Evolutionary conservation across 1,140 invertebrate genomes (phyloP).

Genomic region (Dreissena rostriformis): DNA sequence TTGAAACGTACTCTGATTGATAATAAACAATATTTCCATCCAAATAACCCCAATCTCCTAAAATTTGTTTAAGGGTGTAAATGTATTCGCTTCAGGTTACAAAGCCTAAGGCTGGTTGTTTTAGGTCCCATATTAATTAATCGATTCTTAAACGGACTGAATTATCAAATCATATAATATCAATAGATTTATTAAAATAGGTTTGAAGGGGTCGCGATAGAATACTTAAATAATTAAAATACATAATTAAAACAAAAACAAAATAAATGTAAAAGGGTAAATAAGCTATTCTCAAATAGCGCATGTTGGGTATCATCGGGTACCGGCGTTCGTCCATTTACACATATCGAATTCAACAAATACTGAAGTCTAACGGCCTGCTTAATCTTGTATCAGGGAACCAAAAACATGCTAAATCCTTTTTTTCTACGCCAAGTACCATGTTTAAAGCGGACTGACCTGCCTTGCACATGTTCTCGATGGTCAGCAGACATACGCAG

Average conservation of each 20-base stretch:
- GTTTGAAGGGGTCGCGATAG: no score
- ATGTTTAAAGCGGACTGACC: not conserved
- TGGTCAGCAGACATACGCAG: constrained; percentile 7
- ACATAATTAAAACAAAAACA: no score
- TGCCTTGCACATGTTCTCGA: constrained; percentile 35
- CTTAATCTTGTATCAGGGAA: not conserved
- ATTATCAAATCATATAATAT: no score
- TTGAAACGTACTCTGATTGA: not conserved
- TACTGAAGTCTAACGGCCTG: not conserved
- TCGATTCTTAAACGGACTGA: no score
- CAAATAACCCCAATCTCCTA: no score
- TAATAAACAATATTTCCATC: not conserved
- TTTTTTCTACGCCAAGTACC: not conserved
- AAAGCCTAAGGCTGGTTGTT: no score
- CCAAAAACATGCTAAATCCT: not conserved
- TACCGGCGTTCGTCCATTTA: not conserved
- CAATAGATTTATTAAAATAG: no score
- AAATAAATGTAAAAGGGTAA: not conserved
- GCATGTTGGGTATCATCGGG: not conserved
- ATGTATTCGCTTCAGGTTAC: no score
- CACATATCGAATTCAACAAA: not conserved
- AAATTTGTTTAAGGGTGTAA: no score
- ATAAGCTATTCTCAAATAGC: not conserved
- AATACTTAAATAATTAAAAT: no score
- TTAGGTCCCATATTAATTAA: no score